Percentiles rank a stretch among this genome's conserved stretches.
Evolutionary conservation across 2,888 invertebrate genomes (phyloP).

Genomic region (Agrilus cyanescens): DNA sequence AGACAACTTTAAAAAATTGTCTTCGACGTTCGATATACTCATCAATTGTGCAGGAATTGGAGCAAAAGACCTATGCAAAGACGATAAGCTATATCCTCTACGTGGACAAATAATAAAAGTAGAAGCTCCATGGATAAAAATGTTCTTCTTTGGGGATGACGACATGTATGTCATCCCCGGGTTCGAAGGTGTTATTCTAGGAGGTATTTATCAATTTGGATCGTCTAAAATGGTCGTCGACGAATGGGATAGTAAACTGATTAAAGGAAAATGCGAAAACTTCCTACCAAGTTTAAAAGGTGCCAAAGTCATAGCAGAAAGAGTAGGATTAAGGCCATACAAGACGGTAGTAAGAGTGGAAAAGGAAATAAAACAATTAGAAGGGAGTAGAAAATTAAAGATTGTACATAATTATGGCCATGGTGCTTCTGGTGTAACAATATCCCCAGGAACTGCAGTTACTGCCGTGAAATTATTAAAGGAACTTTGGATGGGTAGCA

Average conservation of each 20-base stretch:
- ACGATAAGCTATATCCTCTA: constrained; percentile 63
- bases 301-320: constrained; percentile 47
- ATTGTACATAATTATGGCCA: constrained; percentile 93
- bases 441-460: constrained; percentile 77
- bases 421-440: constrained; percentile 84
- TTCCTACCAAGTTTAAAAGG: constrained; percentile 57
- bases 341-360: constrained; percentile 63
- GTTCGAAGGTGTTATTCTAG: constrained; percentile 61
- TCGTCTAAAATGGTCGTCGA: constrained; percentile 57
- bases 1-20: constrained; percentile 47
- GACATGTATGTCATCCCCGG: constrained; percentile 81
- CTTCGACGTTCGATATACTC: constrained; percentile 52
- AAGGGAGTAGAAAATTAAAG: constrained; percentile 40
- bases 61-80: constrained; percentile 64
- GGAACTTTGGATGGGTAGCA: constrained; percentile 37
- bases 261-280: constrained; percentile 66
- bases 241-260: constrained; percentile 60
- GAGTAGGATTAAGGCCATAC: constrained; percentile 76
- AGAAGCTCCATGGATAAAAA: constrained; percentile 80
- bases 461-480: constrained; percentile 60
- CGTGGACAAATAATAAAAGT: constrained; percentile 76
- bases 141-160: constrained; percentile 74
- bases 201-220: constrained; percentile 76
- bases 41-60: constrained; percentile 82
- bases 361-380: constrained; percentile 37